A percentile compares a stretch with the other conserved stretches of the same genome.
Evolutionary conservation across 2,888 invertebrate genomes (phyloP).

Genomic region (Temnothorax unifasciatus): DNA sequence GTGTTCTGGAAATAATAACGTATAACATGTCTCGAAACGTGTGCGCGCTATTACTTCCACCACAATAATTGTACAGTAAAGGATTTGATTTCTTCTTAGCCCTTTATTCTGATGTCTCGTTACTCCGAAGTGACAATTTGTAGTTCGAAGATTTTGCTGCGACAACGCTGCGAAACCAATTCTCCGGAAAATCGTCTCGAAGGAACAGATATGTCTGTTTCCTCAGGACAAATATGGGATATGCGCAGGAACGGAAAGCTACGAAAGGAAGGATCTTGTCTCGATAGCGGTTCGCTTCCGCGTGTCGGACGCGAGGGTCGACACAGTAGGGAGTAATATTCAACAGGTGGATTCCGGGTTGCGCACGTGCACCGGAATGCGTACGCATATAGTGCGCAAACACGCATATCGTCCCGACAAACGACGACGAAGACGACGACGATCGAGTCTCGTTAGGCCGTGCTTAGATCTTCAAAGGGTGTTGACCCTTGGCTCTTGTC

Average conservation of each 20-base stretch:
- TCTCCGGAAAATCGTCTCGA: not conserved
- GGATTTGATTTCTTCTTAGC: not conserved
- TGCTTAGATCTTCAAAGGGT: constrained; percentile 69
- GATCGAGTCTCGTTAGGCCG: constrained; percentile 72
- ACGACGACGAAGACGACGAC: constrained; percentile 53
- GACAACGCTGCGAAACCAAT: not conserved
- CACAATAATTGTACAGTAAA: not conserved
- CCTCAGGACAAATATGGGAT: not conserved
- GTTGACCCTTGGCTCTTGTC: constrained; percentile 80
- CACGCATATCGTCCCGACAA: constrained; percentile 29
- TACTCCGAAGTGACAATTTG: not conserved
- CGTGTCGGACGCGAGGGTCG: constrained; percentile 35
- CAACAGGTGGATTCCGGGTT: constrained; percentile 69
- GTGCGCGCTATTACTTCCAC: not conserved
- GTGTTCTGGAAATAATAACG: constrained; percentile 59
- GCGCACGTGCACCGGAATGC: constrained; percentile 61
- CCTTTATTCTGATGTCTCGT: not conserved
- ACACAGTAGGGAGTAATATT: constrained; percentile 68
- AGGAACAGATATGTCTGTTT: not conserved
- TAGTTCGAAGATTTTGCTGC: not conserved
- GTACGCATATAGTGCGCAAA: not conserved
- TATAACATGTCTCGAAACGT: constrained; percentile 24
- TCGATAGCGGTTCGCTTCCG: constrained; percentile 31
- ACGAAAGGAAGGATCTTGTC: constrained; percentile 6
- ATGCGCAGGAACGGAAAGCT: not conserved